Percentiles rank a stretch among this genome's conserved stretches.
Conservation (phyloP, 2,113 vertebrate species). For the Glaucomys volans region DNA sequence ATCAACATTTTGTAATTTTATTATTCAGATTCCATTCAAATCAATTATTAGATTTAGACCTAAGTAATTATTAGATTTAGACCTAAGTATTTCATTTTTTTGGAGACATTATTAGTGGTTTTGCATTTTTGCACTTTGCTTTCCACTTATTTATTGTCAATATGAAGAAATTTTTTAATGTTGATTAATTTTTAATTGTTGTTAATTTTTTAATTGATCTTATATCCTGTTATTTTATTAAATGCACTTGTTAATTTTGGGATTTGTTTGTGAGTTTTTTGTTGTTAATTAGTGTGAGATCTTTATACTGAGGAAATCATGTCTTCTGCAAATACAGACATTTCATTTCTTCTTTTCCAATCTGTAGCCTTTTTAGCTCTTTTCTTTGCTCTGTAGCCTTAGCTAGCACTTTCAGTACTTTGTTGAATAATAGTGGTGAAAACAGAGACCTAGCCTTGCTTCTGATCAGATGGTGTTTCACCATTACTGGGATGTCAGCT, state of each 20-base stretch:
- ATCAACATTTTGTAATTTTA: not conserved
- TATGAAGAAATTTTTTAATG: not conserved
- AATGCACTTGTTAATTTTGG: not conserved
- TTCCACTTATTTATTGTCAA: not conserved
- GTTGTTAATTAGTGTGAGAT: not conserved
- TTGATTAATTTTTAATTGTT: too few relatives aligned
- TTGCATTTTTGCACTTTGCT: not conserved
- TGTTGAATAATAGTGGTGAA: not conserved
- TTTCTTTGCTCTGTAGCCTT: not conserved
- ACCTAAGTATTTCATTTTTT: not conserved
- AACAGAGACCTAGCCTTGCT: not conserved
- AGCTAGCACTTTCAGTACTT: not conserved
- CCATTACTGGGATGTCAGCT: not conserved
- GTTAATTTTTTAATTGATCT: too few relatives aligned
- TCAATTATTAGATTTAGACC: not conserved
- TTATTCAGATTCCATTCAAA: not conserved
- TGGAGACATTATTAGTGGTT: not conserved
- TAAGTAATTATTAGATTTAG: not conserved
- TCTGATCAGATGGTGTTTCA: not conserved
- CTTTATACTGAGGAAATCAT: not conserved
- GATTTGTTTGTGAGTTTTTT: not conserved
- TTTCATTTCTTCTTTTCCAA: not conserved
- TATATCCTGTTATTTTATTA: not conserved
- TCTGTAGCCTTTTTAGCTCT: not conserved
- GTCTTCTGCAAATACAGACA: not conserved